A percentile compares a stretch with the other conserved stretches of the same genome.
These are phyloP conservation scores for Delichon dasypus DNA, from an alignment of 2,797 vertebrate species.

Conservation along the genomic window DNA sequence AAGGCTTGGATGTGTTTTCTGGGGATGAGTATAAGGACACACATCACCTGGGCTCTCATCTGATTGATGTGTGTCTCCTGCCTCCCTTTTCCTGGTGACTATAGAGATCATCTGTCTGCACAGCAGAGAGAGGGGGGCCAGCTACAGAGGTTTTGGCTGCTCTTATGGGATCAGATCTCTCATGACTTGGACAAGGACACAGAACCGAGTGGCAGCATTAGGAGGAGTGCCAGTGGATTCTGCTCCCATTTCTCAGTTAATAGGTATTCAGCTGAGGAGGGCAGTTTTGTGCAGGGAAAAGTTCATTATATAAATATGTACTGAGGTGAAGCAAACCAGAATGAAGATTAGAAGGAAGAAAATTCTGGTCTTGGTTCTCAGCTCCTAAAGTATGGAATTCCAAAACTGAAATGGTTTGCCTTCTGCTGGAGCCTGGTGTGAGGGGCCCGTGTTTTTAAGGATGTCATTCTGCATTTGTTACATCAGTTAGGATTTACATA, in stretches of 20 bases:
- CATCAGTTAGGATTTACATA: conserved; percentile 1
- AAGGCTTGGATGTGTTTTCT: background rate
- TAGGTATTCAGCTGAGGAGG: background rate
- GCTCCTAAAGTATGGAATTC: background rate
- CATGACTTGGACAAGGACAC: background rate
- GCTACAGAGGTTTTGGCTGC: background rate
- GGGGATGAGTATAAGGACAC: background rate
- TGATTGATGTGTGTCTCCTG: background rate
- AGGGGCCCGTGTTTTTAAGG: background rate
- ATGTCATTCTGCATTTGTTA: conserved; percentile 1
- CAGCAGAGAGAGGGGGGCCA: background rate
- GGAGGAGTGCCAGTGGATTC: background rate
- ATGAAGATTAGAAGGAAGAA: background rate
- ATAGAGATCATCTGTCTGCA: background rate
- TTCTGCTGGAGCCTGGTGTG: background rate
- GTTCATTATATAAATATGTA: background rate
- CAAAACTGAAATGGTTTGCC: background rate
- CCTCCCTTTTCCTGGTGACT: background rate
- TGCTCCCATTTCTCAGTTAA: background rate
- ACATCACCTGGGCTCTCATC: background rate
- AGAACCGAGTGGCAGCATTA: fast-evolving
- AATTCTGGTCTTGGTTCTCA: background rate
- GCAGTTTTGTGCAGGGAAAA: background rate
- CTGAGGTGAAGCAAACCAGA: background rate
- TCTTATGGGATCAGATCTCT: background rate